Percentiles rank a stretch among this genome's conserved stretches.
These are phyloP conservation scores for Empis stercorea DNA, from an alignment of 2,888 invertebrate genomes.

Conservation along the genomic window DNA sequence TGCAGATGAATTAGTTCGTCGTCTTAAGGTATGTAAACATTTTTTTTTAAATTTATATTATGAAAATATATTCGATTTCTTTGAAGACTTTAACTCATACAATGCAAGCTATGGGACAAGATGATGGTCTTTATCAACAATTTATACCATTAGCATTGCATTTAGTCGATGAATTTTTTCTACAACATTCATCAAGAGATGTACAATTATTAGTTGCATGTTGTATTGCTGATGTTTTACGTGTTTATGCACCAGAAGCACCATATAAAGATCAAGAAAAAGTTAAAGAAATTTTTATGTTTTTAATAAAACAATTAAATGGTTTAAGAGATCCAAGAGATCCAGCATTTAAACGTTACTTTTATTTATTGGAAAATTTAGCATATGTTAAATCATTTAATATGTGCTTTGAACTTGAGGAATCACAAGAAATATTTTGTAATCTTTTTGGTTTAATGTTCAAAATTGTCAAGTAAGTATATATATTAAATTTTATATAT, in stretches of 20 bases:
- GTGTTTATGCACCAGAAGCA: slow-evolving; percentile 95
- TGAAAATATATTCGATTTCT: neutral
- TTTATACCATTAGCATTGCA: slow-evolving; percentile 86
- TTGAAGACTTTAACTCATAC: slow-evolving; percentile 78
- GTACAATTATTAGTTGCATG: slow-evolving; percentile 91
- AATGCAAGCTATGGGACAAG: slow-evolving; percentile 92
- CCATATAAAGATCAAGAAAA: slow-evolving; percentile 94
- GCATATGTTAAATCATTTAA: slow-evolving; percentile 97
- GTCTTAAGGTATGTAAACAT: slow-evolving; percentile 61
- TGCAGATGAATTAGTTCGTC: slow-evolving; percentile 86
- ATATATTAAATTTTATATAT: neutral
- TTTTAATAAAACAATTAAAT: slow-evolving; percentile 83
- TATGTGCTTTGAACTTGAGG: slow-evolving; percentile 96
- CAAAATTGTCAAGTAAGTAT: slow-evolving; percentile 83
- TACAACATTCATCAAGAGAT: slow-evolving; percentile 80
- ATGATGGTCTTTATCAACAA: slow-evolving; percentile 85
- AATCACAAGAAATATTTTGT: slow-evolving; percentile 94
- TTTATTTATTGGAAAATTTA: slow-evolving; percentile 91
- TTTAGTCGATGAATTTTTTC: slow-evolving; percentile 83
- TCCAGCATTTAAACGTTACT: slow-evolving; percentile 94
- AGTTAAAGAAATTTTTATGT: slow-evolving; percentile 82
- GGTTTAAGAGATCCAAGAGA: slow-evolving; percentile 94
- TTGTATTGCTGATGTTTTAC: slow-evolving; percentile 91
- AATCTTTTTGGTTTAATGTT: slow-evolving; percentile 88
- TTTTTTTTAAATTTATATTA: neutral